These are phyloP conservation scores for Pipistrellus nathusii DNA, from an alignment of 2,797 vertebrate species.

Conservation along the genomic window DNA sequence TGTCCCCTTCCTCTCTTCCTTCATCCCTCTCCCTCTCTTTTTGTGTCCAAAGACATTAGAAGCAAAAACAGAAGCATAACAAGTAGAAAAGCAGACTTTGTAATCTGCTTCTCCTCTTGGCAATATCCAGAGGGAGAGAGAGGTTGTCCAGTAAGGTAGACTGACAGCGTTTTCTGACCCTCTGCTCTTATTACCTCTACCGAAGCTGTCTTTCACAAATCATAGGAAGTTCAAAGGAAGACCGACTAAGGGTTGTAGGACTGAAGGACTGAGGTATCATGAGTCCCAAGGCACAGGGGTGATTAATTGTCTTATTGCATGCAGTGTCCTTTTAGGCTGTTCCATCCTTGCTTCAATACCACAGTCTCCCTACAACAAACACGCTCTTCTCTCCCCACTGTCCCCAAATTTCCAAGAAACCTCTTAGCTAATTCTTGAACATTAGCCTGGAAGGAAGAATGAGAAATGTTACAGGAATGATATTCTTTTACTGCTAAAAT, in stretches of 20 bases:
- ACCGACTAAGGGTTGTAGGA: not conserved
- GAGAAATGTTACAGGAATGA: not conserved
- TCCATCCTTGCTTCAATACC: not conserved
- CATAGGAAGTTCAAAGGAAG: not conserved
- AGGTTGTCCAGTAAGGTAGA: not conserved
- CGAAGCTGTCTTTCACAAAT: not conserved
- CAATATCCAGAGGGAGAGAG: not conserved
- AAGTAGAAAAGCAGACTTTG: not conserved
- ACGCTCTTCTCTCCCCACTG: not conserved
- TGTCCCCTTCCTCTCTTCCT: not conserved
- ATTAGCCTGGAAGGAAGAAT: not conserved
- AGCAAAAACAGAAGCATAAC: not conserved
- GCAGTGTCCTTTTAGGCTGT: not conserved
- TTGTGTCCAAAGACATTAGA: not conserved
- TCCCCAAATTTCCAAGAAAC: not conserved
- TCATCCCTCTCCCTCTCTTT: not conserved
- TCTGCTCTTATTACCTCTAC: not conserved
- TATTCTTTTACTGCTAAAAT: constrained; percentile 15
- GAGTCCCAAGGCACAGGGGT: too few relatives aligned
- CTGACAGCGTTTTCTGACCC: not conserved
- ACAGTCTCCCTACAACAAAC: not conserved
- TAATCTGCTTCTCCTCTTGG: not conserved
- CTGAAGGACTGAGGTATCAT: not conserved
- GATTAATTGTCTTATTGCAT: not conserved
- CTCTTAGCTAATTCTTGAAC: not conserved